A percentile compares a stretch with the other conserved stretches of the same genome.
These are phyloP conservation scores for Ciconia stormi DNA, from an alignment of 2,113 vertebrate species.

Conservation along the genomic window DNA sequence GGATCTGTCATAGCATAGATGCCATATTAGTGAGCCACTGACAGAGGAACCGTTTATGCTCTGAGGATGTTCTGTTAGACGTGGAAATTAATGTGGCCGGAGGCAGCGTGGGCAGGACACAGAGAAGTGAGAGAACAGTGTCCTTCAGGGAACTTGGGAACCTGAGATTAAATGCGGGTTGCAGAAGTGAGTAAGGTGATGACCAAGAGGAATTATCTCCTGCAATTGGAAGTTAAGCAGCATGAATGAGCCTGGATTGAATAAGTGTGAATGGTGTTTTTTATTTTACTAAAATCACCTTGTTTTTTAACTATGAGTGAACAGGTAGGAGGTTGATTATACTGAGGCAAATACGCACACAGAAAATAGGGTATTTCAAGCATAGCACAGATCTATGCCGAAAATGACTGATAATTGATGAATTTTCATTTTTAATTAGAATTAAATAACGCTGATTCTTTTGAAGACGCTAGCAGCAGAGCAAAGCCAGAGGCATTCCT, in stretches of 20 bases:
- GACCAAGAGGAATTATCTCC: background rate
- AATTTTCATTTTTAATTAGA: background rate
- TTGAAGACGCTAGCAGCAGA: background rate
- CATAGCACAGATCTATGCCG: background rate
- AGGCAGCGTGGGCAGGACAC: background rate
- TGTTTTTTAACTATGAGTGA: background rate
- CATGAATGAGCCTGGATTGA: background rate
- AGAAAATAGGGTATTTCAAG: background rate
- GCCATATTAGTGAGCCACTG: rapidly evolving
- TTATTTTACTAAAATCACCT: background rate
- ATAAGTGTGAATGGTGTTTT: background rate
- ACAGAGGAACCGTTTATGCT: background rate
- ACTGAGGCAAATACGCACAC: background rate
- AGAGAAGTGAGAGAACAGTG: rapidly evolving
- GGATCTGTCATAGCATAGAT: background rate
- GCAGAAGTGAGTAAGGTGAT: background rate
- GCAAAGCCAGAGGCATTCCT: slow-evolving; percentile 7
- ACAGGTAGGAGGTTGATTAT: background rate
- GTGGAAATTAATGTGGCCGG: background rate
- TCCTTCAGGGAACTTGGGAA: background rate
- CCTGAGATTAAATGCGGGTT: background rate
- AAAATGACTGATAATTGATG: background rate
- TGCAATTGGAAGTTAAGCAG: background rate
- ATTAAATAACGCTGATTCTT: background rate
- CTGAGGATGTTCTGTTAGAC: too few relatives aligned